These are phyloP conservation scores for cattle (Bos taurus) DNA, from an alignment of 2,113 vertebrate species.

Conservation along the genomic window ARS-UCD2.0 NC_037333.1:36194501-36195000, in stretches of 20 bases:
- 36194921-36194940: not conserved
- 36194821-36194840: not conserved
- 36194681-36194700: not conserved
- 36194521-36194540: not conserved
- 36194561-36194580: not conserved
- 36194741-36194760: not conserved
- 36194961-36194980: not conserved
- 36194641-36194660: not conserved
- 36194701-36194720: not conserved
- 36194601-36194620: not conserved
- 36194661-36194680: not conserved
- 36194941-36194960: not conserved
- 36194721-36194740: not conserved
- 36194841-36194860: not conserved
- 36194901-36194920: not conserved
- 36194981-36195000: not conserved
- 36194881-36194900: not conserved
- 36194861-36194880: not conserved
- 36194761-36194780: not conserved
- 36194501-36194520: not conserved
- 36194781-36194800: not conserved
- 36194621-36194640: not conserved
- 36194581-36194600: not conserved
- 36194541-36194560: not conserved
- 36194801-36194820: not conserved